Evolutionary conservation across 2,888 invertebrate genomes (phyloP), one percentile per base, ranked within the genome.

Genomic region (Drosophila peninsularis): DNA sequence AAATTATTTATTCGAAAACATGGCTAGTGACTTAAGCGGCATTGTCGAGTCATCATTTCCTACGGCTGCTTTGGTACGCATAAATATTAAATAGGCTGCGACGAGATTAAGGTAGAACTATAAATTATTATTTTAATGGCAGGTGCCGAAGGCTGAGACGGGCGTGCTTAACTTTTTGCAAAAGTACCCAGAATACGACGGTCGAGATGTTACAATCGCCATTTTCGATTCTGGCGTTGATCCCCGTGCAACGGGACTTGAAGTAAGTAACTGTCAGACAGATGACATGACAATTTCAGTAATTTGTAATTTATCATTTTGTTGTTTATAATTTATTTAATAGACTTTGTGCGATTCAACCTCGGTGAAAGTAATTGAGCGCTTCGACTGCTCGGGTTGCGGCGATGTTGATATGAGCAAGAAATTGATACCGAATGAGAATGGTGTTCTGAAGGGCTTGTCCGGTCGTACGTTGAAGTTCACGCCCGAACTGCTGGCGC

Each of bases 171-270:
- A 96, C 72, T 98, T 98, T 93, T 92, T 98, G 71, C 95, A 94
- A 82, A 98, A 98, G 94, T 95, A 97, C 93, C 97, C 98, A 0
- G 94, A 95, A 61, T 98, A 96, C 91, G 98, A 99, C 94, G 99
- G 99, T 42, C 94, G 97, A 89, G 96, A 96, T 86, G 96, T 97
- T 56, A 94, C 96, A 78, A 98, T 99, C 91, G 99, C 98, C 45
- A 97, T 99, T 91, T 96, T 99, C 85, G 99, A 99, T 93, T 98
- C 99, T 4, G 99, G 99, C 10, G 97, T 99, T 60, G 99, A 99
- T 94, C 99, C 99, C 27, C 97, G 97, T 50, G 98, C 98, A 10
- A 95, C 96, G 74, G 99, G 99, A 71, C 94, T 99, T 83, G 96
- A 97, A 96, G 99, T 97, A 60, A 66, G 41, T 75, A 41, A 2